A percentile compares a stretch with the other conserved stretches of the same genome.
Evolutionary conservation across 1,140 invertebrate species (phyloP).

Genomic region (Apis cerana): DNA sequence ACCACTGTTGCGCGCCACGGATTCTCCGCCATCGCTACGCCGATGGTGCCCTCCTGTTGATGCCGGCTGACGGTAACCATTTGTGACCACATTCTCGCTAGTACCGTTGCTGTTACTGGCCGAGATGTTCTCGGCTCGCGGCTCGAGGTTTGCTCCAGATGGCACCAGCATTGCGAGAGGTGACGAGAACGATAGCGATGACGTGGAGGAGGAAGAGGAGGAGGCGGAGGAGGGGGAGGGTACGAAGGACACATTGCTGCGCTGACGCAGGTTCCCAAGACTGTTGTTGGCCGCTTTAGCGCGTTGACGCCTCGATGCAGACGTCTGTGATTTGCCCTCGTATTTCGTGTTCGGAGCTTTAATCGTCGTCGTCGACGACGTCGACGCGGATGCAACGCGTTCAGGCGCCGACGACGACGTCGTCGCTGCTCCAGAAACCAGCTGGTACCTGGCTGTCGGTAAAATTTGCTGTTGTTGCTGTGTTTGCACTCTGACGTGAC

Average conservation of each 20-base stretch:
- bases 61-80: conserved; percentile 10
- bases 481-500: conserved; percentile 1
- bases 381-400: conserved; percentile 7
- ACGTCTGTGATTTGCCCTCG: conserved; percentile 7
- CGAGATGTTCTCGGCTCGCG: neutral
- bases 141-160: conserved; percentile 22
- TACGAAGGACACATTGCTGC: conserved; percentile 1
- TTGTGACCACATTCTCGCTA: neutral
- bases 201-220: conserved; percentile 9
- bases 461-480: conserved; percentile 27
- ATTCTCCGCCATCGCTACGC: conserved; percentile 41
- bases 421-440: conserved; percentile 35
- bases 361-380: conserved; percentile 54
- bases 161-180: conserved; percentile 33
- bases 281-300: neutral
- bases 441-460: conserved; percentile 37
- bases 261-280: conserved; percentile 14
- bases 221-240: conserved; percentile 10
- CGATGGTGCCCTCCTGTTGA: conserved; percentile 21
- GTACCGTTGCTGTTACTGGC: neutral
- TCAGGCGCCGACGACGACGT: conserved; percentile 45
- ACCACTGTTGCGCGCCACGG: conserved; percentile 45
- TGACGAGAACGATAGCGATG: conserved; percentile 16
- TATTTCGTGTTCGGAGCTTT: conserved; percentile 13
- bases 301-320: conserved; percentile 24